Evolutionary conservation across 2,888 invertebrate species (phyloP).

Genomic region (Gisinianus flammeolus): DNA sequence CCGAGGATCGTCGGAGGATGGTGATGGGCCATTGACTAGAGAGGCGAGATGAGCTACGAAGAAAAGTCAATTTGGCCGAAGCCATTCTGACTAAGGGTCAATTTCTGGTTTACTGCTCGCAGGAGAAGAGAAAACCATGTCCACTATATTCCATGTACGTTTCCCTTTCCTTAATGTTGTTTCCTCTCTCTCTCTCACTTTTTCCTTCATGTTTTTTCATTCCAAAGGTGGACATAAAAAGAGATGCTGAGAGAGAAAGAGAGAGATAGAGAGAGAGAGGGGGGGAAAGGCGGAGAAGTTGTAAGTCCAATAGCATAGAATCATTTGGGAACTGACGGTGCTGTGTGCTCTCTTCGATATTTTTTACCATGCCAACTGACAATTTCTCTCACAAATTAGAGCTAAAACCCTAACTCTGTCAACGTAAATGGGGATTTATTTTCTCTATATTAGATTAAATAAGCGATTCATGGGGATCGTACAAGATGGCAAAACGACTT

Average conservation of each 20-base stretch:
- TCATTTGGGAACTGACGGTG: conserved; percentile 29
- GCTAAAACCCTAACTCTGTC: conserved; percentile 61
- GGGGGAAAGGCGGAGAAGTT: not conserved
- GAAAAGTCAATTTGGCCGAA: conserved; percentile 54
- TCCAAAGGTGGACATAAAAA: conserved; percentile 23
- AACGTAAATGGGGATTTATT: conserved; percentile 66
- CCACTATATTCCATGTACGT: conserved; percentile 11
- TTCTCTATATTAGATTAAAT: conserved; percentile 65
- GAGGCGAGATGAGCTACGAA: conserved; percentile 45
- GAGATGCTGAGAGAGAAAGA: conserved; percentile 23
- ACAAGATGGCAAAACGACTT: conserved; percentile 41
- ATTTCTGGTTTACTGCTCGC: conserved; percentile 53
- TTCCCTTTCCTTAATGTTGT: not conserved
- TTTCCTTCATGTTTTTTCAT: not conserved
- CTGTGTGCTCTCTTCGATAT: conserved; percentile 38
- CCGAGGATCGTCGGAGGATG: not conserved
- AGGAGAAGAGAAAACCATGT: conserved; percentile 26
- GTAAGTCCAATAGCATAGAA: not conserved
- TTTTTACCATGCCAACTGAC: conserved; percentile 56
- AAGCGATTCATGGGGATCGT: conserved; percentile 53
- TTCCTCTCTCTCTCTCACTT: not conserved
- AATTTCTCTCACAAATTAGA: conserved; percentile 56
- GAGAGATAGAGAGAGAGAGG: conserved; percentile 9
- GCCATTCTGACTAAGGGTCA: conserved; percentile 55
- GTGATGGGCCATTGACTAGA: conserved; percentile 35